Conservation (phyloP, 2,113 vertebrate species). For the Pseudopodoces humilis region DNA sequence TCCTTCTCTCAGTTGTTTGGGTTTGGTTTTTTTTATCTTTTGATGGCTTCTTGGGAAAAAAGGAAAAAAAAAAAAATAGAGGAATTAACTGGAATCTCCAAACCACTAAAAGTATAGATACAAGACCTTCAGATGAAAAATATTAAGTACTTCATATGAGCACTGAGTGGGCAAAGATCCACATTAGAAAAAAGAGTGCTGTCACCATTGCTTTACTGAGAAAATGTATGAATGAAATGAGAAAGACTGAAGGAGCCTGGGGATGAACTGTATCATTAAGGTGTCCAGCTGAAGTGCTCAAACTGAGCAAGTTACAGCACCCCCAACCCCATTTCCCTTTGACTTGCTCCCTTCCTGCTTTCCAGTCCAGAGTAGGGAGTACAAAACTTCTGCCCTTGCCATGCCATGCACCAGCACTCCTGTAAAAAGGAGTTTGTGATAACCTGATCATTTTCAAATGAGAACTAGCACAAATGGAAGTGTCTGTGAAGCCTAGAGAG, state of each 20-base stretch:
- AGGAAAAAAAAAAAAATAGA: neutral
- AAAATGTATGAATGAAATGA: neutral
- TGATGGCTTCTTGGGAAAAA: neutral
- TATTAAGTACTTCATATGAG: neutral
- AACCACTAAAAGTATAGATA: neutral
- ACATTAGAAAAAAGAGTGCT: neutral
- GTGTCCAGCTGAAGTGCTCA: neutral
- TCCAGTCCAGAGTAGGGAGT: rapidly evolving
- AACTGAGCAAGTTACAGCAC: neutral
- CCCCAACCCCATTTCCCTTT: neutral
- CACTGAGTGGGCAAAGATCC: neutral
- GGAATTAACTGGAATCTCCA: neutral
- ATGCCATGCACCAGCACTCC: rapidly evolving
- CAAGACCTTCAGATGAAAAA: neutral
- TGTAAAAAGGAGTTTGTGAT: neutral
- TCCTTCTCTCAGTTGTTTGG: neutral
- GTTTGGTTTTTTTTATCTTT: neutral
- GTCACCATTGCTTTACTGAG: neutral
- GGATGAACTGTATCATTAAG: neutral
- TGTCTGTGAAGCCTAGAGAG: rapidly evolving
- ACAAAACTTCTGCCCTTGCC: neutral
- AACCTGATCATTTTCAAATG: neutral
- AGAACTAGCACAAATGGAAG: neutral
- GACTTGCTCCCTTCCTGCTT: neutral
- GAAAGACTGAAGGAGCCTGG: neutral